Conservation (phyloP, 2,888 invertebrate species). For the Pterostichus niger region DNA sequence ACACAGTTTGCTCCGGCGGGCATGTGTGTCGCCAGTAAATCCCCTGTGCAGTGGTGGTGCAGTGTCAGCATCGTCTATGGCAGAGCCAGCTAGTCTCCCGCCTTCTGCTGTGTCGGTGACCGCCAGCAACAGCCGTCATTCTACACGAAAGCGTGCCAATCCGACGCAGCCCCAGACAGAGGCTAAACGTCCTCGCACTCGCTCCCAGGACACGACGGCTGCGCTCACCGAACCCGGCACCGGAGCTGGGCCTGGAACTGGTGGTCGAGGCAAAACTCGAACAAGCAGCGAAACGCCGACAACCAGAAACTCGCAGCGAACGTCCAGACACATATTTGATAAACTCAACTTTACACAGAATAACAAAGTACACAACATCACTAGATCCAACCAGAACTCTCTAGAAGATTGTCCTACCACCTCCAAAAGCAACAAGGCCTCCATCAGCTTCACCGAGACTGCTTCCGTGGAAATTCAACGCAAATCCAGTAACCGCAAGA, state of each 20-base stretch:
- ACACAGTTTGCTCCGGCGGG: slow-evolving; percentile 70
- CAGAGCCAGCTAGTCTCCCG: slow-evolving; percentile 91
- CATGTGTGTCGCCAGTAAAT: slow-evolving; percentile 77
- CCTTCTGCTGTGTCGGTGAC: slow-evolving; percentile 78
- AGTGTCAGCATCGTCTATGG: slow-evolving; percentile 93
- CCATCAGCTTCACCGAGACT: slow-evolving; percentile 43
- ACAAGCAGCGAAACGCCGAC: slow-evolving; percentile 63
- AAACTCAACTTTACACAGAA: slow-evolving; percentile 50
- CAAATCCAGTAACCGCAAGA: slow-evolving; percentile 15
- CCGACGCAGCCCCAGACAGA: slow-evolving; percentile 81
- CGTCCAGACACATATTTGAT: slow-evolving; percentile 53
- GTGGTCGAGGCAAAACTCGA: slow-evolving; percentile 77
- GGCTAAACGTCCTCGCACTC: slow-evolving; percentile 80
- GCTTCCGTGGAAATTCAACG: slow-evolving; percentile 28
- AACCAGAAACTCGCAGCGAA: slow-evolving; percentile 56
- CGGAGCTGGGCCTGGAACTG: slow-evolving; percentile 78
- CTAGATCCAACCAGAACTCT: slow-evolving; percentile 47
- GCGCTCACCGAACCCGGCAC: slow-evolving; percentile 73
- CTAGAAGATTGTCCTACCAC: slow-evolving; percentile 57
- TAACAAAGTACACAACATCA: slow-evolving; percentile 59
- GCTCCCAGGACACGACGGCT: slow-evolving; percentile 77
- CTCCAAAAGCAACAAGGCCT: slow-evolving; percentile 45
- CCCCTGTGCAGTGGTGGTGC: slow-evolving; percentile 80
- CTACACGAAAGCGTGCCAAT: slow-evolving; percentile 77
- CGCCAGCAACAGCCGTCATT: slow-evolving; percentile 78